A percentile compares a stretch with the other conserved stretches of the same genome.
These are phyloP conservation scores for Heliothis virescens DNA, from an alignment of 1,140 invertebrate species.

Conservation along the genomic window DNA sequence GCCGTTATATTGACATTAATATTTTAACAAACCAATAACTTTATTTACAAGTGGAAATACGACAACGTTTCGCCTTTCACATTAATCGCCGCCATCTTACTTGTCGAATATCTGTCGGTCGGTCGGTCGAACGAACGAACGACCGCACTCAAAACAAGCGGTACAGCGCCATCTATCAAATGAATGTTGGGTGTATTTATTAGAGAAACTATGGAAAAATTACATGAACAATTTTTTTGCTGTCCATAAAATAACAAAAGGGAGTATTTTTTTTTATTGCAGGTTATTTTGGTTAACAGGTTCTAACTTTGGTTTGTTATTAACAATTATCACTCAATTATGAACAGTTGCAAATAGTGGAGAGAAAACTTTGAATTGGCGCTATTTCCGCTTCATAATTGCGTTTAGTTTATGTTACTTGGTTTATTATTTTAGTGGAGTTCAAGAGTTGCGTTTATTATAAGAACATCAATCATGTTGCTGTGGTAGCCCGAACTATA, in stretches of 20 bases:
- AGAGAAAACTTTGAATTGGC: conserved; percentile 13
- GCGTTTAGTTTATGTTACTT: conserved; percentile 2
- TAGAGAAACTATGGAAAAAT: too few relatives aligned
- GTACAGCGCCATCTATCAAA: conserved; percentile 80
- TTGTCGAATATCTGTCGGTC: conserved; percentile 81
- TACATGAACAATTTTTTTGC: too few relatives aligned
- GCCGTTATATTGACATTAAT: conserved; percentile 60
- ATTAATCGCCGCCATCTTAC: conserved; percentile 87
- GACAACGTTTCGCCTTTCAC: conserved; percentile 87
- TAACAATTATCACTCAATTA: too few relatives aligned
- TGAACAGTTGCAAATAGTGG: neutral
- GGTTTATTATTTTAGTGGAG: too few relatives aligned
- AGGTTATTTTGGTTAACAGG: too few relatives aligned
- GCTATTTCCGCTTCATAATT: conserved; percentile 5
- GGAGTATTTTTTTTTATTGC: too few relatives aligned
- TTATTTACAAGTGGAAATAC: conserved; percentile 86
- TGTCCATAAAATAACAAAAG: too few relatives aligned
- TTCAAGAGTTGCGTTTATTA: too few relatives aligned
- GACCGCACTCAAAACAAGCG: conserved; percentile 81
- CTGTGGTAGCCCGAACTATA: too few relatives aligned
- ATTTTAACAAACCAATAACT: conserved; percentile 74
- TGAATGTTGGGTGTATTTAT: neutral
- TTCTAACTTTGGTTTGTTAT: too few relatives aligned
- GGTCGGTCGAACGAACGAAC: conserved; percentile 73
- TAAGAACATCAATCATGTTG: too few relatives aligned